Conservation (phyloP, 2,797 vertebrate genomes). For the Pangasius mekongensis region DNA sequence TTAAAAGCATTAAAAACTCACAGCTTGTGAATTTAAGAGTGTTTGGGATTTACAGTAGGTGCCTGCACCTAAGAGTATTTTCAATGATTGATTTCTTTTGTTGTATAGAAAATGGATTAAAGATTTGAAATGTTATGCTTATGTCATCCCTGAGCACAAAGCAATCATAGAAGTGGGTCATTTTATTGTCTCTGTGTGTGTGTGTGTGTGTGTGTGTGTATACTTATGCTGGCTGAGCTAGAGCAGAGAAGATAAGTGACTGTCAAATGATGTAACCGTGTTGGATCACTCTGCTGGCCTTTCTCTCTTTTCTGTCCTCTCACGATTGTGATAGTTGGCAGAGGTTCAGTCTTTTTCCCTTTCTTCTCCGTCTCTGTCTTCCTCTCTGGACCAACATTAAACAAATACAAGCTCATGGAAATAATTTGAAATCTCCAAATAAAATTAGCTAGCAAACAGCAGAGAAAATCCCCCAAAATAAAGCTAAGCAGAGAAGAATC, state of each 20-base stretch:
- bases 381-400: slow-evolving; percentile 3
- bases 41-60: background rate
- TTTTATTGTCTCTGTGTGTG: slow-evolving; percentile 35
- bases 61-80: background rate
- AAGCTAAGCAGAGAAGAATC: background rate
- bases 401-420: background rate
- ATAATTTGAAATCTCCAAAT: background rate
- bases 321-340: slow-evolving; percentile 60
- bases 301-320: slow-evolving; percentile 51
- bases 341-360: slow-evolving; percentile 41
- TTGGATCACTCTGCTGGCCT: slow-evolving; percentile 66
- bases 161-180: slow-evolving; percentile 48
- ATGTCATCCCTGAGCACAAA: slow-evolving; percentile 37
- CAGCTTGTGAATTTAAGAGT: background rate
- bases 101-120: slow-evolving; percentile 38
- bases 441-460: background rate
- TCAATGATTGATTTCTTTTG: slow-evolving; percentile 8
- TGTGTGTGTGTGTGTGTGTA: slow-evolving; percentile 14
- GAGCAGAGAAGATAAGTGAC: slow-evolving; percentile 66
- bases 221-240: slow-evolving; percentile 37
- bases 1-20: background rate
- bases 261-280: slow-evolving; percentile 71
- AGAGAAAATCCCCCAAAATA: background rate
- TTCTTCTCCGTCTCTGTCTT: slow-evolving; percentile 6
- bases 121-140: slow-evolving; percentile 29